Evolutionary conservation across 2,888 invertebrate genomes (phyloP), one percentile per base, ranked within the genome.

Genomic region (Thalpophila matura): DNA sequence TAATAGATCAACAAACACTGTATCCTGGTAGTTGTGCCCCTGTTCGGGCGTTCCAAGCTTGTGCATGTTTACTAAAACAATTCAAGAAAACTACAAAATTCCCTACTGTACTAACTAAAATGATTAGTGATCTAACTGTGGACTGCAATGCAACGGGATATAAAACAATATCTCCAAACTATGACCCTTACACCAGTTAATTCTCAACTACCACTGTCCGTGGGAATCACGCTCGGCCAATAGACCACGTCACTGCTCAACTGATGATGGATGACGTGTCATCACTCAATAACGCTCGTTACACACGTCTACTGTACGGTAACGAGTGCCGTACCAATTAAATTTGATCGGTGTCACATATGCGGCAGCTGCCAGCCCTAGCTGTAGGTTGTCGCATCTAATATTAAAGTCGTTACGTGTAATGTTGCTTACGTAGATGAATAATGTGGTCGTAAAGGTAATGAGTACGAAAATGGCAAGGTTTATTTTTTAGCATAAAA

Each of bases 261-360:
- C 55, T 26, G 42, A 62, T 79, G 79, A 80, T 80, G 72, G 76
- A 80, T 73, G 71, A 53, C 42, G 53, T 51, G 62, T 63, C 66
- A 51, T 57, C 55, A 62, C 75, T 78, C 76, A 66, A 72, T 68
- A 58, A 56, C 29, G 65, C 65, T 74, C 73, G 67, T 63, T 79
- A 75, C 22, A 33, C 37, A 40, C 46, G 35, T 62, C 59, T 60
- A 47, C 57, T 63, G 31, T 43, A 53, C 45, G 62, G 55, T 74
- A 75, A 65, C 63, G 65, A 73, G 69, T 69, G 70, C 43, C 60
- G 64, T 47, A 71, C 81, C 83, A 82, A 85, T 84, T 85, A 84
- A 78, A 83, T 81, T 74, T 81, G 80, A 80, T 77, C 75, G 71
- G 65, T 61, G 71, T 80, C 81, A 79, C 81, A 79, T 65, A 70